A percentile compares a stretch with the other conserved stretches of the same genome.
phyloP scores from a whole-genome alignment of 2,888 invertebrate species.

The Anaspis maculata region DNA sequence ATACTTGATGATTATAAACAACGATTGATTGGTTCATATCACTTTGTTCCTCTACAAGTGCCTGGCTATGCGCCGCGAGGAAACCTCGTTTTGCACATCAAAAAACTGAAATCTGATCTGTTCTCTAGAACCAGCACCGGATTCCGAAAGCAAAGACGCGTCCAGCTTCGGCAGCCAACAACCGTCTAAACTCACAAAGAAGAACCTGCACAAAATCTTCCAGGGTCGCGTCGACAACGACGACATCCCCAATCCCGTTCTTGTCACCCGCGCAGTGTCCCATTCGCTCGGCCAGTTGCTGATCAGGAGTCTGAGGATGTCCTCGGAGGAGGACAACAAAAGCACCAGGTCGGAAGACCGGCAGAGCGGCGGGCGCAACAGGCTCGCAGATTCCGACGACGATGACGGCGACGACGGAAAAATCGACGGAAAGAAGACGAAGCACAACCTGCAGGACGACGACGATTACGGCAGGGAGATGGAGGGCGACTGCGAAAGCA shows the following conservation, averaged over 20 bases:
- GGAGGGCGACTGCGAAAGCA: slow-evolving; percentile 13
- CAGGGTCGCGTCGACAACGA: slow-evolving; percentile 8
- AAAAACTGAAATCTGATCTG: no score
- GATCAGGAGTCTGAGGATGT: slow-evolving; percentile 40
- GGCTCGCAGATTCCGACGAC: neutral
- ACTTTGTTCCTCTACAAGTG: no score
- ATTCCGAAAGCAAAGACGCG: no score
- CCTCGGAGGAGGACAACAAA: slow-evolving; percentile 14
- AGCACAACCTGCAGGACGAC: no score
- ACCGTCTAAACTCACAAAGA: slow-evolving; percentile 6
- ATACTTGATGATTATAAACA: no score
- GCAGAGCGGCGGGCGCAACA: no score
- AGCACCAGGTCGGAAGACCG: no score
- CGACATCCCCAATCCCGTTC: slow-evolving; percentile 8
- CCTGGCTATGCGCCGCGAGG: no score
- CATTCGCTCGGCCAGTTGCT: slow-evolving; percentile 52
- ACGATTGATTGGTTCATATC: no score
- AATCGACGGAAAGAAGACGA: no score
- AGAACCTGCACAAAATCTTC: slow-evolving; percentile 12
- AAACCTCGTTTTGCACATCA: no score
- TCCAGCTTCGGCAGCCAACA: slow-evolving; percentile 5
- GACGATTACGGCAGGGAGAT: slow-evolving; percentile 28
- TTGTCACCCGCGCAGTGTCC: slow-evolving; percentile 25
- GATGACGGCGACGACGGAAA: slow-evolving; percentile 6
- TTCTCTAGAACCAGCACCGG: no score